Percentiles rank a stretch among this genome's conserved stretches.
Evolutionary conservation across 1,140 invertebrate species (phyloP).

Genomic region (Brachionus plicatilis): DNA sequence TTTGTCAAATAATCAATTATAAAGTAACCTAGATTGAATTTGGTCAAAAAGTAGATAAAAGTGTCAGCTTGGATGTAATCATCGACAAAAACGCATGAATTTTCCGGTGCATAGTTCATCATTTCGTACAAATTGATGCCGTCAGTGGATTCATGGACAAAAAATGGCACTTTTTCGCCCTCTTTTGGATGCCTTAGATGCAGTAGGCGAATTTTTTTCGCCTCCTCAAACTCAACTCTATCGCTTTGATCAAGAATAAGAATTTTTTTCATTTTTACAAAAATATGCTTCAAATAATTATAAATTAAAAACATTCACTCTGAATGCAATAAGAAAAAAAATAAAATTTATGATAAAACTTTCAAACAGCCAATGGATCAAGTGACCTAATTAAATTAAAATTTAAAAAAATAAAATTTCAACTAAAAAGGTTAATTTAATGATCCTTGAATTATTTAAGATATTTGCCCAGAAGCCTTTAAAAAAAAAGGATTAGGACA

Average conservation of each 20-base stretch:
- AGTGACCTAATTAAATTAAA: not conserved
- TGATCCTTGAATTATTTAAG: not conserved
- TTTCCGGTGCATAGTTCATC: not conserved
- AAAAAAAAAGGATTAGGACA: not conserved
- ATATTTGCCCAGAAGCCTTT: not conserved
- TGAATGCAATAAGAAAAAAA: not conserved
- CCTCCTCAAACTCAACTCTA: not conserved
- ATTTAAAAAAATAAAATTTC: not conserved
- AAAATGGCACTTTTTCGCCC: not conserved
- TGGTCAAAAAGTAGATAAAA: not conserved
- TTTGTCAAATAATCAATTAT: constrained; percentile 1
- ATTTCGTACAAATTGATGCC: not conserved
- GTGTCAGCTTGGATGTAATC: not conserved
- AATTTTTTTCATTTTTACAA: constrained; percentile 12
- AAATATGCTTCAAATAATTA: not conserved
- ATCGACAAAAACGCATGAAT: not conserved
- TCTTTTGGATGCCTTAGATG: constrained; percentile 1
- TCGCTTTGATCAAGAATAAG: not conserved
- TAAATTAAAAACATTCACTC: not conserved
- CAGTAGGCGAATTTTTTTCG: not conserved
- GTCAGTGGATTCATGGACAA: not conserved
- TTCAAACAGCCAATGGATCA: not conserved
- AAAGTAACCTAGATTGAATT: not conserved
- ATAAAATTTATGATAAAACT: not conserved
- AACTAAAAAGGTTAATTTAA: not conserved